Conservation (phyloP, 1,140 invertebrate genomes). For the Atta texana region DNA sequence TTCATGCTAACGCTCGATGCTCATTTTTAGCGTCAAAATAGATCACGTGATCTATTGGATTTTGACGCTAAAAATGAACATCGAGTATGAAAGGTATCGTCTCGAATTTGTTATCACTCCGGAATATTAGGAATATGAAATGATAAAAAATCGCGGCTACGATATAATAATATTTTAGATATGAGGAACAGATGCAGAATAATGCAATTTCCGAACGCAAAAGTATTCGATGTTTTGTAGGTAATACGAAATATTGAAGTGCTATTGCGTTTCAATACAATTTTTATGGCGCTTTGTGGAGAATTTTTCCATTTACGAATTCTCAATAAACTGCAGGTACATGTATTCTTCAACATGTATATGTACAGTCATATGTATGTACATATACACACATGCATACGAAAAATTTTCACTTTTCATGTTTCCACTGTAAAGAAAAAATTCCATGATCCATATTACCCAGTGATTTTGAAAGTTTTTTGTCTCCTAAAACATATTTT, state of each 20-base stretch:
- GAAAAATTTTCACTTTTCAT: too few species aligned
- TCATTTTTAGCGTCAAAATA: too few species aligned
- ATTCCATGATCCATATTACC: too few species aligned
- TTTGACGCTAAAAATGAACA: too few species aligned
- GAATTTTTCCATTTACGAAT: background rate
- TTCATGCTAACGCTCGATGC: too few species aligned
- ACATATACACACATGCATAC: too few species aligned
- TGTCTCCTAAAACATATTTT: too few species aligned
- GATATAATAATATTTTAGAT: slow-evolving; percentile 9
- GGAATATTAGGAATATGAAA: background rate
- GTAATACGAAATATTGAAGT: background rate
- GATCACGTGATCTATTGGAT: too few species aligned
- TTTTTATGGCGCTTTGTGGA: background rate
- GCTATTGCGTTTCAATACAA: background rate
- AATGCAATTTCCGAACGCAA: slow-evolving; percentile 14
- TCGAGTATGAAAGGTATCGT: background rate
- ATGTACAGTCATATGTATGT: too few species aligned
- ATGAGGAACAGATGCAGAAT: background rate
- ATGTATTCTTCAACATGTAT: too few species aligned
- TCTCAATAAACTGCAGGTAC: background rate
- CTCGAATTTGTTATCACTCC: slow-evolving; percentile 26
- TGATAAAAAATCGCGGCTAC: background rate
- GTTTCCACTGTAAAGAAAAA: too few species aligned
- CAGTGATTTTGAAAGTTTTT: too few species aligned
- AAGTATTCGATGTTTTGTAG: background rate